Base-by-base conservation (phyloP, 2,797 vertebrate genomes). In the Sciaenops ocellatus region DNA sequence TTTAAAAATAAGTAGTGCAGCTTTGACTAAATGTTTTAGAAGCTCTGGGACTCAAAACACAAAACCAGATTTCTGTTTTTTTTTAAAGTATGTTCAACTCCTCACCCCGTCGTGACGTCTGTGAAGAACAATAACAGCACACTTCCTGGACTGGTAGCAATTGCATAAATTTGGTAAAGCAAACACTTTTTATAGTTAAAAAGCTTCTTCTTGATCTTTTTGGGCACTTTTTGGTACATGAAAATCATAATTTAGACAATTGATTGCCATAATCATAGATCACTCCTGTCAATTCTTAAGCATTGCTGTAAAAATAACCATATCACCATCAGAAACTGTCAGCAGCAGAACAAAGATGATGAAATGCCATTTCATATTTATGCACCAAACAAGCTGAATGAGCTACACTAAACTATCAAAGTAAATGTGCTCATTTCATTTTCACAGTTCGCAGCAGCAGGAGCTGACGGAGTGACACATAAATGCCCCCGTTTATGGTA, bases 371-470 rank as follows among this genome's bases (percentile, higher is more conserved):
- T 82, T 76, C 30, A 81, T 59, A 69, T 78, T 82, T 60, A 76
- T 51, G 30, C 41, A 59, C 15, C 64, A 24, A 73, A 61, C 56
- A 66, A 67, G 26, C n/a, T 4, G 20, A 69, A 73, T 30, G 63
- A 78, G 69, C 57, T 7, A 72, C 54, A 55, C 42, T 69, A 76
- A 84, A 79, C 54, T 16, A 42, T 59, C 59, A 67, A 71, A 84
- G 87, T n/a, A 73, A 82, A 80, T 34, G 71, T 46, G 54, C 62
- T 75, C 61, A 78, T 81, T 87, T 66, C 34, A 82, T 79, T 70
- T 73, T 47, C 74, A 64, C 54, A 82, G 72, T 69, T 79, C 17
- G 24, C 57, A 41, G 76, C 54, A 34, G 42, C 46, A 16, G 62
- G 1, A 28, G 59, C 76, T 63, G 55, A 59, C 34, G 50, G 26